phyloP scores from a whole-genome alignment of 2,797 vertebrate species.

The Halcyon badia region DNA sequence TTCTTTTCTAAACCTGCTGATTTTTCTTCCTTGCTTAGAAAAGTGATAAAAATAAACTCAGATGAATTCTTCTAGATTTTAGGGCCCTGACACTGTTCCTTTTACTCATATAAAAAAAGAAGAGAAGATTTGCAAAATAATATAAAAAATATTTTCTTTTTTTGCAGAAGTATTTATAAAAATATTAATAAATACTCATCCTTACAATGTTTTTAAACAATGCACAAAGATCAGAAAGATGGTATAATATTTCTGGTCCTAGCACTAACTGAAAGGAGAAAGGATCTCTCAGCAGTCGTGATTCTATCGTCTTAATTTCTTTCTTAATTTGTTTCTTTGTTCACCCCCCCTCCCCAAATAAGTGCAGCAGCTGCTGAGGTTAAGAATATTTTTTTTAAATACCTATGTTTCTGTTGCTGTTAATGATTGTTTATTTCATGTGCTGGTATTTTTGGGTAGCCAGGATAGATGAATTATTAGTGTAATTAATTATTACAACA shows the following conservation, averaged over 20 bases:
- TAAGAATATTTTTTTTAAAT: background rate
- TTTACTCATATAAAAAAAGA: background rate
- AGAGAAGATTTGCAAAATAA: background rate
- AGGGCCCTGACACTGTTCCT: background rate
- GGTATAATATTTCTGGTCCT: background rate
- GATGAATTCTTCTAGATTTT: background rate
- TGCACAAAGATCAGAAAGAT: background rate
- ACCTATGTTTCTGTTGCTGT: background rate
- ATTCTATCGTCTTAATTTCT: background rate
- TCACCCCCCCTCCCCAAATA: background rate
- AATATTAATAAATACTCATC: background rate
- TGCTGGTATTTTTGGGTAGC: background rate
- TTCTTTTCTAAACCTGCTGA: background rate
- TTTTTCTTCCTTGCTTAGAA: background rate
- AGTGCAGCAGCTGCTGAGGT: background rate
- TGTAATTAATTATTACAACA: background rate
- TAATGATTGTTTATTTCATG: background rate
- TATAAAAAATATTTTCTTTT: background rate
- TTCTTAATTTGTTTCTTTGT: background rate
- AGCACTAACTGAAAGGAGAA: background rate
- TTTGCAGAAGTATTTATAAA: background rate
- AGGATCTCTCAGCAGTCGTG: constrained; percentile 39
- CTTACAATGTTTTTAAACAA: background rate
- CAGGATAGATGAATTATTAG: background rate
- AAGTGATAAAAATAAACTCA: background rate